Conservation (phyloP, 2,888 invertebrate genomes). For the Standfussiana lucernea region DNA sequence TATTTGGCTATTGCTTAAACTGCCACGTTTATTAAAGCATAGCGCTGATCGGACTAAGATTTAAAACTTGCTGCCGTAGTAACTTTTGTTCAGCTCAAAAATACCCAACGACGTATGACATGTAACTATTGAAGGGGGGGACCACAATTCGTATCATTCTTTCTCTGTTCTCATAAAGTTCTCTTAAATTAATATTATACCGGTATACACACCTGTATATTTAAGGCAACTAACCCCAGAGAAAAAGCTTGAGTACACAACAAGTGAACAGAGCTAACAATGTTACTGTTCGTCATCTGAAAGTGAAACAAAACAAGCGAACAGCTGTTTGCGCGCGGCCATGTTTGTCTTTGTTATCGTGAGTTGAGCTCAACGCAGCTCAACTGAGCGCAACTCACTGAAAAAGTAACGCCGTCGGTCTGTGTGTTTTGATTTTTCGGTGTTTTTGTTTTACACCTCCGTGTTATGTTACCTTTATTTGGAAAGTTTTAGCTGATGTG, state of each 20-base stretch:
- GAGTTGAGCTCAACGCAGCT: slow-evolving; percentile 46
- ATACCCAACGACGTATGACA: too few species aligned
- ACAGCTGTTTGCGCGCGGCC: slow-evolving; percentile 48
- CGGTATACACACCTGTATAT: slow-evolving; percentile 16
- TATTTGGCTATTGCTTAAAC: too few species aligned
- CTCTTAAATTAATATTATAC: too few species aligned
- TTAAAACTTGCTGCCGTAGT: too few species aligned
- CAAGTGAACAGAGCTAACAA: slow-evolving; percentile 55
- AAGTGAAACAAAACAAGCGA: slow-evolving; percentile 58
- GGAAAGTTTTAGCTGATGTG: slow-evolving; percentile 19
- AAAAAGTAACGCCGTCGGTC: slow-evolving; percentile 44
- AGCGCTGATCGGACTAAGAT: too few species aligned
- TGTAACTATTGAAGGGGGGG: too few species aligned
- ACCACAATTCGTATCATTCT: too few species aligned
- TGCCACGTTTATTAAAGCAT: too few species aligned
- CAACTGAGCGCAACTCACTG: slow-evolving; percentile 40
- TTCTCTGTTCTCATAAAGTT: background rate
- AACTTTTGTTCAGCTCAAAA: too few species aligned
- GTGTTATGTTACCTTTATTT: slow-evolving; percentile 30
- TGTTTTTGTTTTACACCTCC: slow-evolving; percentile 36
- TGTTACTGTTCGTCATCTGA: slow-evolving; percentile 64
- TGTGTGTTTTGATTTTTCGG: slow-evolving; percentile 54
- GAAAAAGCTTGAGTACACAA: slow-evolving; percentile 47
- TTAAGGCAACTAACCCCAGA: slow-evolving; percentile 17
- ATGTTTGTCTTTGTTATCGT: slow-evolving; percentile 64